phyloP scores from a whole-genome alignment of 2,113 vertebrate genomes.

The Pelmatolapia mariae region DNA sequence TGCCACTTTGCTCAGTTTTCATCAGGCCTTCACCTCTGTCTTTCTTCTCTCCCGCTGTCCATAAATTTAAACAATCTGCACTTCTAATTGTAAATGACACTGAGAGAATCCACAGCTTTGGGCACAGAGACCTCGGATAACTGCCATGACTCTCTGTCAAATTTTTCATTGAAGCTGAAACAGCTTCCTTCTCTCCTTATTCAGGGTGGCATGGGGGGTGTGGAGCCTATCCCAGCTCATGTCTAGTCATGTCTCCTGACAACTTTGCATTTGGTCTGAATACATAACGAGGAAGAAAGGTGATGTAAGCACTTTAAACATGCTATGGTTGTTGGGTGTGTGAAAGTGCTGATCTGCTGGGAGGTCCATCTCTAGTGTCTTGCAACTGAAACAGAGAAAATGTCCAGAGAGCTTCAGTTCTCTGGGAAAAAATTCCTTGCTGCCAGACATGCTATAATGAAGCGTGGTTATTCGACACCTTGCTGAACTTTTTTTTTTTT shows the following conservation, averaged over 20 bases:
- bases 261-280: not conserved
- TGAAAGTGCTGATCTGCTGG: not conserved
- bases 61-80: not conserved
- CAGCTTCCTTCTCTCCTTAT: not conserved
- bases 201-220: not conserved
- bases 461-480: not conserved
- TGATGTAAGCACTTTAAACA: not conserved
- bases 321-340: not conserved
- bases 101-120: not conserved
- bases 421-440: not conserved
- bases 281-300: not conserved
- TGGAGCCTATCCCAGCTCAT: not conserved
- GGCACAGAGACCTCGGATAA: not conserved
- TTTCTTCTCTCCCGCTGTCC: not conserved
- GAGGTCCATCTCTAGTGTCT: not conserved
- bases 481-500: not conserved
- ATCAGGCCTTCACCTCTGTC: not conserved
- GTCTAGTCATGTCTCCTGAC: not conserved
- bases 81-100: not conserved
- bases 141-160: not conserved
- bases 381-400: not conserved
- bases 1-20: not conserved
- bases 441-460: not conserved
- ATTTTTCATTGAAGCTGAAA: not conserved
- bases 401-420: not conserved